Evolutionary conservation across 1,140 invertebrate species (phyloP).

Genomic region (Diabrotica virgifera): DNA sequence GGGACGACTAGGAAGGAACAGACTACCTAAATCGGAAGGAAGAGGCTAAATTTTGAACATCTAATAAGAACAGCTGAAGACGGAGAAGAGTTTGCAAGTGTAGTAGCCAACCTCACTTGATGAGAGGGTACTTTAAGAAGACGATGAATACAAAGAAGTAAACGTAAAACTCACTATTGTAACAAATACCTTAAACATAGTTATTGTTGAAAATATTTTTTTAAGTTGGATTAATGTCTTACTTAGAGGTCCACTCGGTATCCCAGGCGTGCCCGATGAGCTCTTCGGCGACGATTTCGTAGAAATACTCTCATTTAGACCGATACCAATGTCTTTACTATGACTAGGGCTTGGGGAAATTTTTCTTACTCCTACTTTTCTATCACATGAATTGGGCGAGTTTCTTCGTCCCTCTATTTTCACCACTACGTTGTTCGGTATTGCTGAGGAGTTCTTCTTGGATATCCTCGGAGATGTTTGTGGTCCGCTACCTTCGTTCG

Average conservation of each 20-base stretch:
- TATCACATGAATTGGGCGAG: slow-evolving; percentile 55
- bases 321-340: slow-evolving; percentile 31
- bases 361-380: slow-evolving; percentile 52
- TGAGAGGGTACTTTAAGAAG: too few species aligned
- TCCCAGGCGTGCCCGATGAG: slow-evolving; percentile 47
- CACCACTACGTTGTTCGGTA: slow-evolving; percentile 38
- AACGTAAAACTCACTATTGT: too few species aligned
- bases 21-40: too few species aligned
- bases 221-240: slow-evolving; percentile 7
- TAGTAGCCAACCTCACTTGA: too few species aligned
- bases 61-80: too few species aligned
- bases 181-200: too few species aligned
- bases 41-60: too few species aligned
- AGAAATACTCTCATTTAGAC: slow-evolving; percentile 32
- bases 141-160: too few species aligned
- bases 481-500: slow-evolving; percentile 60
- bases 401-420: slow-evolving; percentile 64
- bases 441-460: slow-evolving; percentile 52
- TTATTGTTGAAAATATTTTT: too few species aligned
- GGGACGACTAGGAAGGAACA: too few species aligned
- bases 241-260: slow-evolving; percentile 51
- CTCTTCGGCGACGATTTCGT: slow-evolving; percentile 52
- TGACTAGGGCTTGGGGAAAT: slow-evolving; percentile 40
- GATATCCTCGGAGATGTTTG: slow-evolving; percentile 52
- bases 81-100: too few species aligned